A percentile compares a stretch with the other conserved stretches of the same genome.
These are phyloP conservation scores for Watersipora subatra DNA, from an alignment of 1,140 invertebrate genomes.

Conservation along the genomic window DNA sequence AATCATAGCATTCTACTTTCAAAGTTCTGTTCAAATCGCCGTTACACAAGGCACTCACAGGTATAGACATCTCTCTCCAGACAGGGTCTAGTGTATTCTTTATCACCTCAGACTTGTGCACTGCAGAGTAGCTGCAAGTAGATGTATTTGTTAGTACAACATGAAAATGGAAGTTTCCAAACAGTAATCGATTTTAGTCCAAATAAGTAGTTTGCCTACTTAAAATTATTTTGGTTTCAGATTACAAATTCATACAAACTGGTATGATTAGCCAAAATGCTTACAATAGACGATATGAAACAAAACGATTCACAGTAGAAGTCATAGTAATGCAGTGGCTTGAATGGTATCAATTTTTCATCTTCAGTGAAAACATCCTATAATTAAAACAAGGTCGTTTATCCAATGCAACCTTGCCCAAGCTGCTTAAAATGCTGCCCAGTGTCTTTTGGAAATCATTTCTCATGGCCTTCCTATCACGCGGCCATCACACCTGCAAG, in stretches of 20 bases:
- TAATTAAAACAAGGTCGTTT: no score
- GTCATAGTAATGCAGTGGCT: no score
- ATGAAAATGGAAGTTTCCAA: neutral
- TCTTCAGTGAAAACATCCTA: no score
- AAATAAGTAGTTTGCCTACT: neutral
- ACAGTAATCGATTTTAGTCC: neutral
- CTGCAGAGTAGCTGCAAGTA: constrained; percentile 41
- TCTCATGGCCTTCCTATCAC: no score
- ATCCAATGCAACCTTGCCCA: no score
- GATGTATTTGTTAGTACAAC: constrained; percentile 3
- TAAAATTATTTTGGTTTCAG: neutral
- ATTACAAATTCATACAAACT: neutral
- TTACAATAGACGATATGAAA: no score
- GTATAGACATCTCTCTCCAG: constrained; percentile 48
- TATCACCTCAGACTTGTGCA: constrained; percentile 46
- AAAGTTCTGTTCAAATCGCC: constrained; percentile 47
- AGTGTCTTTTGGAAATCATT: no score
- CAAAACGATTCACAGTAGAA: no score
- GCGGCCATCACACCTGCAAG: no score
- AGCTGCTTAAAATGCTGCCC: no score
- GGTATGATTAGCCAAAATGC: no score
- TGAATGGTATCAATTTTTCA: no score
- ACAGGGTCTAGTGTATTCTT: constrained; percentile 46
- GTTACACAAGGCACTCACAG: constrained; percentile 46
- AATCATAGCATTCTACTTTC: constrained; percentile 43